Evolutionary conservation across 2,888 invertebrate genomes (phyloP).

Genomic region (Sisyra nigra): DNA sequence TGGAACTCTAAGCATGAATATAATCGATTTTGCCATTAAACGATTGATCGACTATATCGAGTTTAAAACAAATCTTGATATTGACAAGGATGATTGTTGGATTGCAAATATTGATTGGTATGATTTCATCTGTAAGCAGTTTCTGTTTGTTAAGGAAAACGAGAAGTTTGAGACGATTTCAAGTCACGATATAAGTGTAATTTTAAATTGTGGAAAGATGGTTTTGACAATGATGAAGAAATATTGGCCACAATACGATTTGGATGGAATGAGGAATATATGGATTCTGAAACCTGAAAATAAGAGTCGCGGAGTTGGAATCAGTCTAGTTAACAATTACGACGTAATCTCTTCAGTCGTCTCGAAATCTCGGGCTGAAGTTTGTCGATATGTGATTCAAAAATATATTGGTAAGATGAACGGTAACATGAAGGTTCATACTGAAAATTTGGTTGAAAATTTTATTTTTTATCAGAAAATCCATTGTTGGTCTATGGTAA

Average conservation of each 20-base stretch:
- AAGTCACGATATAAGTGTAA: slow-evolving; percentile 22
- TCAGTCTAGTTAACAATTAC: slow-evolving; percentile 69
- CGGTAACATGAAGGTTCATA: too few species aligned
- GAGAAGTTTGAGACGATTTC: slow-evolving; percentile 12
- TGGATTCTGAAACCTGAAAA: slow-evolving; percentile 95
- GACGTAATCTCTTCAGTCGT: slow-evolving; percentile 65
- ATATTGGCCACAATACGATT: slow-evolving; percentile 66
- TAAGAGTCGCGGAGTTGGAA: slow-evolving; percentile 82
- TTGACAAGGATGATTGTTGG: slow-evolving; percentile 40
- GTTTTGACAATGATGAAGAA: slow-evolving; percentile 47
- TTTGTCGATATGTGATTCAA: slow-evolving; percentile 78
- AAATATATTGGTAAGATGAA: slow-evolving; percentile 88
- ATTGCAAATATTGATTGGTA: slow-evolving; percentile 85
- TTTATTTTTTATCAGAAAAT: slow-evolving; percentile 24
- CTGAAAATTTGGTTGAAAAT: too few species aligned
- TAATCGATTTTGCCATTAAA: slow-evolving; percentile 67
- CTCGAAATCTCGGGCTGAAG: slow-evolving; percentile 47
- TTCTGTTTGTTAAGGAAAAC: slow-evolving; percentile 48
- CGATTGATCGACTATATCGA: slow-evolving; percentile 65
- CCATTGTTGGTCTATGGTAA: slow-evolving; percentile 69
- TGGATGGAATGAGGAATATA: slow-evolving; percentile 75
- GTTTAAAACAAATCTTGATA: slow-evolving; percentile 57
- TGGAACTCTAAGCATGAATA: slow-evolving; percentile 55
- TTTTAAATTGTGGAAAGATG: slow-evolving; percentile 37
- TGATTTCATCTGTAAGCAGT: slow-evolving; percentile 56